A percentile compares a stretch with the other conserved stretches of the same genome.
These are phyloP conservation scores for Diabrotica undecimpunctata DNA, from an alignment of 1,140 invertebrate species.

Conservation along the genomic window DNA sequence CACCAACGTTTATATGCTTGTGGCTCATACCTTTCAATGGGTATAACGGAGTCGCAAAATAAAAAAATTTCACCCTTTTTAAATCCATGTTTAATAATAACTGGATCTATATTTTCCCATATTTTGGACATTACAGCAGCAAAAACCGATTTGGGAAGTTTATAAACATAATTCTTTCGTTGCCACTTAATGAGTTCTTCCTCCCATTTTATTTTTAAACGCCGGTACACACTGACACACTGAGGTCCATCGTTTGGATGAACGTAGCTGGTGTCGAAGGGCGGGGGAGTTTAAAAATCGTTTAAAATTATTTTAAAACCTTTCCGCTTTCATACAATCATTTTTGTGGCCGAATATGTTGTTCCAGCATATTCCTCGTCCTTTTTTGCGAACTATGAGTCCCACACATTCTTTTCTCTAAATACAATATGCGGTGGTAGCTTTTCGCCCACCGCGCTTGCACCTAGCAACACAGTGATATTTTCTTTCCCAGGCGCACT, in stretches of 20 bases:
- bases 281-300: no score
- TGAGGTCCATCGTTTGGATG: slow-evolving; percentile 38
- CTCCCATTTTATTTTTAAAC: slow-evolving; percentile 34
- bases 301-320: slow-evolving; percentile 40
- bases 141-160: slow-evolving; percentile 20
- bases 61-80: slow-evolving; percentile 17
- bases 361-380: no score
- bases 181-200: slow-evolving; percentile 35
- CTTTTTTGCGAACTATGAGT: slow-evolving; percentile 27
- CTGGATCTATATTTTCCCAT: slow-evolving; percentile 18
- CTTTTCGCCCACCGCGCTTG: slow-evolving; percentile 43
- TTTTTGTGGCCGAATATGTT: no score
- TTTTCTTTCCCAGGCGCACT: no score
- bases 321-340: no score
- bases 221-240: slow-evolving; percentile 36
- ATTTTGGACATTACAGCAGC: slow-evolving; percentile 15
- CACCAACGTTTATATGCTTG: slow-evolving; percentile 11
- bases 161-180: slow-evolving; percentile 27
- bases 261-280: slow-evolving; percentile 36
- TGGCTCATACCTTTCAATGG: slow-evolving; percentile 8
- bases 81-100: slow-evolving; percentile 18
- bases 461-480: no score
- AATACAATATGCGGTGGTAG: slow-evolving; percentile 43
- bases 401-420: slow-evolving; percentile 36
- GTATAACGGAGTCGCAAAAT: not conserved